Percentiles rank a stretch among this genome's conserved stretches.
Evolutionary conservation across 2,113 vertebrate genomes (phyloP).

Genomic region (Ivindomyrus marchei): DNA sequence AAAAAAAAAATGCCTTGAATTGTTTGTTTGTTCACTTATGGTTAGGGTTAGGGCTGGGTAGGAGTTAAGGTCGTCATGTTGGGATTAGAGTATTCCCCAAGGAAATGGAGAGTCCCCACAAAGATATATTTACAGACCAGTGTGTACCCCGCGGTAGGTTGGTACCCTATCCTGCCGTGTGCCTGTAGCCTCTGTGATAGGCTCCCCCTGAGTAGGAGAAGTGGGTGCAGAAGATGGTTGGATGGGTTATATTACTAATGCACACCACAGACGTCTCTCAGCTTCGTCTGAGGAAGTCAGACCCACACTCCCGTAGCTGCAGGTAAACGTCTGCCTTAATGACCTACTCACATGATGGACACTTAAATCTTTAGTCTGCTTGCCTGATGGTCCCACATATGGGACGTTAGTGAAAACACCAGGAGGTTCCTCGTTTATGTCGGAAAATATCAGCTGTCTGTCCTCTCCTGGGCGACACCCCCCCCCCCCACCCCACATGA

Average conservation of each 20-base stretch:
- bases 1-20: no score
- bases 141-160: background rate
- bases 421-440: background rate
- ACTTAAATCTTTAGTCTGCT: background rate
- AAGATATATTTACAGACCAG: no score
- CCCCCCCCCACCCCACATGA: background rate
- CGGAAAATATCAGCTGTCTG: background rate
- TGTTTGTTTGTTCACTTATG: no score
- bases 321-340: background rate
- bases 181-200: background rate
- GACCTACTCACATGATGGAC: background rate
- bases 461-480: background rate
- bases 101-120: no score
- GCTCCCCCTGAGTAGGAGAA: background rate
- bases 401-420: background rate
- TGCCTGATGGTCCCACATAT: background rate
- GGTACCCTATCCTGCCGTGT: background rate
- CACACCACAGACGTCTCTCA: background rate
- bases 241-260: background rate
- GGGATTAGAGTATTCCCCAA: no score
- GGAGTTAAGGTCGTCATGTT: no score
- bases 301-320: background rate
- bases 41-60: no score
- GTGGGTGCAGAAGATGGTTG: background rate
- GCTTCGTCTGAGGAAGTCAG: background rate